Percentiles rank a stretch among this genome's conserved stretches.
phyloP scores from a whole-genome alignment of 2,888 invertebrate species.

The Drosophila mayaguana region DNA sequence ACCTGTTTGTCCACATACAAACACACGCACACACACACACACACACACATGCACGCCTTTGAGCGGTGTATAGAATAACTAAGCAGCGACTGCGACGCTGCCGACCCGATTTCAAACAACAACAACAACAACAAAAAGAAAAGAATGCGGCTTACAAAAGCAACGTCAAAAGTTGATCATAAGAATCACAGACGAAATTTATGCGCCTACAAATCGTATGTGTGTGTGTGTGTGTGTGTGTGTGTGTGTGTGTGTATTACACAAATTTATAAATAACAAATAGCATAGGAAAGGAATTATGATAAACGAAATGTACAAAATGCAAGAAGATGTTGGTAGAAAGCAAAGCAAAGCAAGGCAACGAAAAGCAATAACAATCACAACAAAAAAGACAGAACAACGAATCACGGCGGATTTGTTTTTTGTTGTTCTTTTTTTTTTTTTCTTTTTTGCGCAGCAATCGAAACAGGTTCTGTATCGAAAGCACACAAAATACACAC shows the following conservation, averaged over 20 bases:
- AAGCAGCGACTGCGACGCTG: constrained; percentile 55
- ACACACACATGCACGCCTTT: constrained; percentile 13
- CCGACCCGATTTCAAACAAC: constrained; percentile 68
- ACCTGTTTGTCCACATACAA: constrained; percentile 47
- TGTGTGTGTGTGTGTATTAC: constrained; percentile 19
- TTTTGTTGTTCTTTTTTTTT: neutral
- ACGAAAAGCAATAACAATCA: constrained; percentile 15
- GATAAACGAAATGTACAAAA: neutral
- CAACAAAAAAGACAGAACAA: constrained; percentile 2
- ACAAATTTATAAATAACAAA: constrained; percentile 10
- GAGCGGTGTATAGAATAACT: constrained; percentile 64
- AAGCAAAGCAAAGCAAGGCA: constrained; percentile 23
- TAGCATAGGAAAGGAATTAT: constrained; percentile 4
- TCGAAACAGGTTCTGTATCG: constrained; percentile 45
- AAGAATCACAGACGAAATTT: constrained; percentile 26
- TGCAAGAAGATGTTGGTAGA: constrained; percentile 16
- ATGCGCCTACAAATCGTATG: constrained; percentile 8
- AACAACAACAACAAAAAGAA: constrained; percentile 32
- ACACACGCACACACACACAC: constrained; percentile 16
- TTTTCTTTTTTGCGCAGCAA: constrained; percentile 45
- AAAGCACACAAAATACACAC: constrained; percentile 23
- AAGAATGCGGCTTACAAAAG: constrained; percentile 23
- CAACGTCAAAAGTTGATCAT: constrained; percentile 31
- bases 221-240: constrained; percentile 8
- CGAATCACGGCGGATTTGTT: neutral